Evolutionary conservation across 1,140 invertebrate genomes (phyloP), one percentile per base, ranked within the genome.

Genomic region (Anastrepha obliqua): DNA sequence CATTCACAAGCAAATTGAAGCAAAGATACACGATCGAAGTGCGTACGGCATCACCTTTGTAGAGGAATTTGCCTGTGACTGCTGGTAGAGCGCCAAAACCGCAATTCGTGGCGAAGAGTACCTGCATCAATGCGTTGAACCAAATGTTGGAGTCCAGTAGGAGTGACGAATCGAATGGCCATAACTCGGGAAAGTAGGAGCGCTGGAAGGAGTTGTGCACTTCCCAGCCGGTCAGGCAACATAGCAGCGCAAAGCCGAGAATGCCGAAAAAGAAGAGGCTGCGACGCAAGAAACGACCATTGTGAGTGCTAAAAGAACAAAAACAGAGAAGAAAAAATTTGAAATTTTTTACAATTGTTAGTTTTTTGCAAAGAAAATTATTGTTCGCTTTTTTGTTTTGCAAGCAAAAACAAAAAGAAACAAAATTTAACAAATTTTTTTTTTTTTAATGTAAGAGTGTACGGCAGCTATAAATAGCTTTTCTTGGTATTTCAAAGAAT

Each of bases 91-190:
- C 89, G 17, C 93, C 93, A 60, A 93, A 91, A 47, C 92, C 93
- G 59, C 91, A 92, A 74, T 93, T 92, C 0, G 92, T 90, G 15
- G 92, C 90, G 88, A 90, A 93, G 29, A 93, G 87, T 8, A 93
- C 92, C 89, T 93, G 93, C 88, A 92, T 89, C 47, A 93, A 44
- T 3, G 92, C 93, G 88, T 93, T 92, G 62, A 93, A 93, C 93
- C 93, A 93, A 58, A 93, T 90, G 64, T 91, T 90, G 87, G 92
- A 91, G 65, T 92, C 90, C 13, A 86, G 64, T 29, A 93, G 85
- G 59, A 90, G 86, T 1, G 44, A 58, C 17, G 67, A 55, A 13
- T 91, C 89, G 15, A 92, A 93, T 17, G 86, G 85, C 91, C 91
- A 93, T n/a, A 93, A 86, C 65, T 92, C 90, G 0, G 92, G 91